Evolutionary conservation across 2,888 invertebrate species (phyloP).

Genomic region (Ophion ventricosus): DNA sequence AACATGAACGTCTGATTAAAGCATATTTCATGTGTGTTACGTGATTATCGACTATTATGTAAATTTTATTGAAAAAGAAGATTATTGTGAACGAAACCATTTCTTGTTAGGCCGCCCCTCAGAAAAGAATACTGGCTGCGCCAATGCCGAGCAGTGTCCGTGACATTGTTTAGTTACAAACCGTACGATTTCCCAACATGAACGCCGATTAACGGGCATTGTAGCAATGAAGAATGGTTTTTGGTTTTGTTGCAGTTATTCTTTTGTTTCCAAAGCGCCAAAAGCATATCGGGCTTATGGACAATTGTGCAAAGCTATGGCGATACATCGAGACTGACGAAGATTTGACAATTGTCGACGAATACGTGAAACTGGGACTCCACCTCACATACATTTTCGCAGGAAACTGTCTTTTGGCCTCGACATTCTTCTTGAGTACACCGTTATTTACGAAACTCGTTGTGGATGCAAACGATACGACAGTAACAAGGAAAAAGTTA

Average conservation of each 20-base stretch:
- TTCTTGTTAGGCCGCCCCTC: too few relatives aligned
- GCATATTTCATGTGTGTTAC: too few relatives aligned
- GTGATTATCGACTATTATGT: too few relatives aligned
- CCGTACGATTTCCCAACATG: too few relatives aligned
- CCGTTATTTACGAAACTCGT: constrained; percentile 24
- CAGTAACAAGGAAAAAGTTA: constrained; percentile 51
- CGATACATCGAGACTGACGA: constrained; percentile 52
- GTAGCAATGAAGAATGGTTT: too few relatives aligned
- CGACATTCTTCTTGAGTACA: constrained; percentile 36
- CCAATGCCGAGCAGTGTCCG: too few relatives aligned
- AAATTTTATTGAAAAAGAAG: too few relatives aligned
- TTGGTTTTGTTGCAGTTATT: constrained; percentile 10
- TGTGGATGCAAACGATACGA: constrained; percentile 50
- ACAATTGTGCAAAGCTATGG: constrained; percentile 67
- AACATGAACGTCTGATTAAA: too few relatives aligned
- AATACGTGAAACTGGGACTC: constrained; percentile 49
- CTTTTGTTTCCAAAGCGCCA: constrained; percentile 38
- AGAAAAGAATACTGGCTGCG: too few relatives aligned
- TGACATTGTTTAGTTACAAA: too few relatives aligned
- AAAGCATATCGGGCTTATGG: constrained; percentile 48
- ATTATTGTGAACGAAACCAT: too few relatives aligned
- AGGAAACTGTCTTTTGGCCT: constrained; percentile 5
- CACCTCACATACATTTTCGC: constrained; percentile 59
- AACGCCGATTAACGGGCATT: too few relatives aligned
- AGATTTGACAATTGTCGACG: constrained; percentile 31